Evolutionary conservation across 2,888 invertebrate genomes (phyloP), one percentile per base, ranked within the genome.

Genomic region (Drosophila mayaguana): DNA sequence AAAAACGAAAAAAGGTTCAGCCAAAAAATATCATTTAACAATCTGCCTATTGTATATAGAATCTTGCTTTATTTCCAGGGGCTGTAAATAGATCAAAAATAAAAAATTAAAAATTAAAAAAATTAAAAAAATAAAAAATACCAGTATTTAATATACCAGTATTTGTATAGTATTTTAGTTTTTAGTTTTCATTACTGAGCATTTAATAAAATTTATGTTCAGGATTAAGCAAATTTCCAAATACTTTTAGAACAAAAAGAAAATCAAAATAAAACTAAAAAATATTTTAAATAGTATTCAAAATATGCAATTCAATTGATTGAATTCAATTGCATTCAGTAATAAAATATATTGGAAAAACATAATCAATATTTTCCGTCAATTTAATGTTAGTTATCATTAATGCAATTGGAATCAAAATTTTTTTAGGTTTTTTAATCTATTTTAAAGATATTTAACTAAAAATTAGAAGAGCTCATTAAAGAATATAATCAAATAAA

Each of bases 1-100:
- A 16, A 18, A 32, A 48, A 56, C n/a, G 14, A 43, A 48, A 34
- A 46, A 57, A 76, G 89, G 89, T 90, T 90, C 87, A 89, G 87
- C 91, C 89, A 91, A 91, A 88, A 90, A 90, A 90, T 90, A 91
- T 91, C 88, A 83, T 89, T 86, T 80, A 84, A 51, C 20, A 50
- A 48, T 16, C 40, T 32, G 32, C 28, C 20, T 48, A 34, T 12
- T 12, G 22, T 36, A 36, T 12, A 43, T 36, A 20, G 18, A 42
- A 42, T 25, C 18, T 56, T 32, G 20, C 20, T 51, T 46, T 51
- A 6, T 32, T 32, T 50, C 45, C 32, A 45, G 20, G 50, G 64
- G 64, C 63, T 78, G 61, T 76, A 46, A 57, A 51, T 46, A 54
- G 34, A 46, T 40, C 25, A 9, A 9, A 22, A 20, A 45, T 25